phyloP scores from a whole-genome alignment of 2,113 vertebrate species.

The Myotis lucifugus region DNA sequence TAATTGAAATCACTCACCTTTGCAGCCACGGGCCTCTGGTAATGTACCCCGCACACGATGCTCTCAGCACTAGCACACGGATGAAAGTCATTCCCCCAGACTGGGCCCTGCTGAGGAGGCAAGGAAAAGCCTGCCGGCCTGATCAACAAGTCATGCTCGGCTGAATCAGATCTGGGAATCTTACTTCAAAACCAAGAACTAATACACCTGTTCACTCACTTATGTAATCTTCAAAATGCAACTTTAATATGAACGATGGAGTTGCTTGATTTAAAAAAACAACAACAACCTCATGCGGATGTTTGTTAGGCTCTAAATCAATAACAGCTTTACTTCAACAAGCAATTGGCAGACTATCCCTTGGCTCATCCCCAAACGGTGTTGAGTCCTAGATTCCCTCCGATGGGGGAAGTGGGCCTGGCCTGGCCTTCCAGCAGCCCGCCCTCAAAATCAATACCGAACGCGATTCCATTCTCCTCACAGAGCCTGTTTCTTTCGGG shows the following conservation, averaged over 20 bases:
- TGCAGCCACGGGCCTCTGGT: constrained; percentile 56
- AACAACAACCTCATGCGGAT: not conserved
- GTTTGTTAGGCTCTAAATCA: not conserved
- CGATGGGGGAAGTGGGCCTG: not conserved
- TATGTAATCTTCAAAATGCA: not conserved
- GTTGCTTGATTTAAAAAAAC: not conserved
- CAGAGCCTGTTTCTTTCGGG: not conserved
- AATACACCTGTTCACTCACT: not conserved
- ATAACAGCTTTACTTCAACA: not conserved
- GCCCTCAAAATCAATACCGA: not conserved
- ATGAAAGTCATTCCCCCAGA: constrained; percentile 68
- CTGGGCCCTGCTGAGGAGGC: not conserved
- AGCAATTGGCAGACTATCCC: too few species aligned
- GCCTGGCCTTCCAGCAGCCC: not conserved
- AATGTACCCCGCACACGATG: constrained; percentile 28
- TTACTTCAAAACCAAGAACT: not conserved
- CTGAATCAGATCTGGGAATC: not conserved
- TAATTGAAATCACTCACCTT: constrained; percentile 71
- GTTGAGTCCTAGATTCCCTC: not conserved
- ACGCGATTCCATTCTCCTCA: not conserved
- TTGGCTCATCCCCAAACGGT: not conserved
- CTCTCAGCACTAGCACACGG: constrained; percentile 70
- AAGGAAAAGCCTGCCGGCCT: not conserved
- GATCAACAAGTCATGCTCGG: not conserved
- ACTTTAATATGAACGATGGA: not conserved